Conservation (phyloP, 2,797 vertebrate species). For the Diceros bicornis region DNA sequence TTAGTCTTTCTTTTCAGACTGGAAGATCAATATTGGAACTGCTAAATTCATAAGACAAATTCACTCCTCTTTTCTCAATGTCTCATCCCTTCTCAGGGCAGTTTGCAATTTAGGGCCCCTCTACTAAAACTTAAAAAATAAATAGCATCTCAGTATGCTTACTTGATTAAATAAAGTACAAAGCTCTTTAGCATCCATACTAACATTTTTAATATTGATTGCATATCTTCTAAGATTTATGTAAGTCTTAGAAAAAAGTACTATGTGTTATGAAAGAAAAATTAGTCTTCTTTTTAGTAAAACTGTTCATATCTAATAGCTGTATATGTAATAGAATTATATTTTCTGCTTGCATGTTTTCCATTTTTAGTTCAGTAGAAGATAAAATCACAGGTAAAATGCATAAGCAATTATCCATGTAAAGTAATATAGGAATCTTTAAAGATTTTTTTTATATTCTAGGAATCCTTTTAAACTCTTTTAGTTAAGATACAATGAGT, state of each 20-base stretch:
- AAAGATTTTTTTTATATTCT: not conserved
- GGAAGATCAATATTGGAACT: not conserved
- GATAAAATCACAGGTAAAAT: constrained; percentile 28
- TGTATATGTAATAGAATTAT: not conserved
- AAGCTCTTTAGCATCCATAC: not conserved
- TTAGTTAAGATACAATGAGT: not conserved
- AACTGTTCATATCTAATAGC: not conserved
- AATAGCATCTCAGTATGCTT: not conserved
- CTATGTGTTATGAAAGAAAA: not conserved
- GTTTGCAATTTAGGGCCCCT: not conserved
- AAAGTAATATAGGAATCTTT: not conserved
- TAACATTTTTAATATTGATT: constrained; percentile 40
- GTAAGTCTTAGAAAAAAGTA: not conserved
- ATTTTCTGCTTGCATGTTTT: not conserved
- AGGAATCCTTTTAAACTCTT: not conserved
- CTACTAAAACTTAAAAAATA: not conserved
- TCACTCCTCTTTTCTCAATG: not conserved
- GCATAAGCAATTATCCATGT: not conserved
- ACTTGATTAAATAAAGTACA: constrained; percentile 17
- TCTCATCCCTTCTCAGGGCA: not conserved
- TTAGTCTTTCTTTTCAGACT: not conserved
- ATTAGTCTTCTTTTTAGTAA: constrained; percentile 13
- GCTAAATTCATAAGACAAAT: not conserved
- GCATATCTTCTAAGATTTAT: constrained; percentile 10
- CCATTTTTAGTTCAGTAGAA: not conserved